phyloP scores from a whole-genome alignment of 1,140 invertebrate species.

The Trichonephila clavata region DNA sequence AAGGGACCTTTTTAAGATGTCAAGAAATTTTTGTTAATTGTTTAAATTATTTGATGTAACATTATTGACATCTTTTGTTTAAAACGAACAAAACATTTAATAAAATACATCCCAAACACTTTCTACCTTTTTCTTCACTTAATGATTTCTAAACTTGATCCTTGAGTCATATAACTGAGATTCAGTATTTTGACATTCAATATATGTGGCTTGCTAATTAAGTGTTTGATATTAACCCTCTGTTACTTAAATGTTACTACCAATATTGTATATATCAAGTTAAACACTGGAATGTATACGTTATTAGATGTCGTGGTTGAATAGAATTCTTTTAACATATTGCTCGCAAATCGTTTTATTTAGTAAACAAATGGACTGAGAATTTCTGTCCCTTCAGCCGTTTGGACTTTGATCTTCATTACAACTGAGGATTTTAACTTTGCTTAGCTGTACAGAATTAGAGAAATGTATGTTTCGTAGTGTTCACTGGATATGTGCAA shows the following conservation, averaged over 20 bases:
- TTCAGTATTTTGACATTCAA: not conserved
- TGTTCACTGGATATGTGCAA: constrained; percentile 30
- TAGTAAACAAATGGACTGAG: not conserved
- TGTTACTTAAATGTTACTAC: constrained; percentile 36
- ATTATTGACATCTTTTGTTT: not conserved
- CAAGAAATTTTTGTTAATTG: not conserved
- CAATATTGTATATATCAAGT: constrained; percentile 30
- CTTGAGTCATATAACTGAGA: not conserved
- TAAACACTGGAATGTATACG: not conserved
- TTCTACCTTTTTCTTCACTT: not conserved
- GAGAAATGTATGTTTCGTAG: not conserved
- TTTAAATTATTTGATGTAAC: not conserved
- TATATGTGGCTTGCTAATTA: not conserved
- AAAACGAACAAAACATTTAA: not conserved
- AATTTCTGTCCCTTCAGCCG: constrained; percentile 8
- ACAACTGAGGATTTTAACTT: not conserved
- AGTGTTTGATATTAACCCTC: not conserved
- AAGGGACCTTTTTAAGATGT: not conserved
- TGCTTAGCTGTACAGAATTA: constrained; percentile 42
- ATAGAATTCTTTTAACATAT: constrained; percentile 25
- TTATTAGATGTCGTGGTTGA: constrained; percentile 41
- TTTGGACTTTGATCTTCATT: constrained; percentile 48
- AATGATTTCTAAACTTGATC: not conserved
- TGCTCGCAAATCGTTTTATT: constrained; percentile 43
- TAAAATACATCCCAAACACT: not conserved